Percentiles rank a stretch among this genome's conserved stretches.
Conservation (phyloP, 35 echinoderm and acorn worm species). For the Strongylocentrotus purpuratus region DNA sequence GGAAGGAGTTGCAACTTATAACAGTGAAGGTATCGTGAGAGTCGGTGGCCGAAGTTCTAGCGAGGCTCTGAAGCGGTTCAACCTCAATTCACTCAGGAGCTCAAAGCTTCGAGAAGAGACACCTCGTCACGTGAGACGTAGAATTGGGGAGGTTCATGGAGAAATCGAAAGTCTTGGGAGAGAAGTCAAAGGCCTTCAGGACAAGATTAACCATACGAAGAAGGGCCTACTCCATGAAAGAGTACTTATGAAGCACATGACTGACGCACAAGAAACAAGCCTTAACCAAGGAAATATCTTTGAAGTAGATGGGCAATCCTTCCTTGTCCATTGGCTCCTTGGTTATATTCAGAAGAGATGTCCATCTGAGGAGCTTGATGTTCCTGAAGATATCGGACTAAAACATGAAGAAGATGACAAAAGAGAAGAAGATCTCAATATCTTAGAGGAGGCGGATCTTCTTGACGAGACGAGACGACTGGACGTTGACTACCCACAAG, state of each 20-base stretch:
- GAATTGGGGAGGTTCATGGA: slow-evolving; percentile 38
- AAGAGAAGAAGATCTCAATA: slow-evolving; percentile 51
- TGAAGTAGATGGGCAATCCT: background rate
- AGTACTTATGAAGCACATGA: slow-evolving; percentile 49
- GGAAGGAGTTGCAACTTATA: slow-evolving; percentile 79
- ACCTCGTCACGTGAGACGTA: slow-evolving; percentile 39
- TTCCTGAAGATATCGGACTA: background rate
- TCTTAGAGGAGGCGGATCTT: slow-evolving; percentile 65
- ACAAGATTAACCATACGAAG: slow-evolving; percentile 37
- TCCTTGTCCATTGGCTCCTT: slow-evolving; percentile 43
- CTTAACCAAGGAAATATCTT: slow-evolving; percentile 30
- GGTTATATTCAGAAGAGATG: slow-evolving; percentile 36
- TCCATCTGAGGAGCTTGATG: slow-evolving; percentile 9
- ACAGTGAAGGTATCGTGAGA: slow-evolving; percentile 71
- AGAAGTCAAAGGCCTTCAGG: slow-evolving; percentile 37
- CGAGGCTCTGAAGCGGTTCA: slow-evolving; percentile 74
- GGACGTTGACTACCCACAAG: slow-evolving; percentile 45
- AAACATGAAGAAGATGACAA: slow-evolving; percentile 32
- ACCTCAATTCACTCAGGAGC: slow-evolving; percentile 64
- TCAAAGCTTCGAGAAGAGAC: slow-evolving; percentile 43
- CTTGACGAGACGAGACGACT: slow-evolving; percentile 49
- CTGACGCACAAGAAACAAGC: slow-evolving; percentile 36
- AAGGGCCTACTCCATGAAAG: slow-evolving; percentile 60
- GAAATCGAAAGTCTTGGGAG: slow-evolving; percentile 34
- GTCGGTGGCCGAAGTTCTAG: slow-evolving; percentile 86